Evolutionary conservation across 2,113 vertebrate species (phyloP).

Genomic region (Excalfactoria chinensis): DNA sequence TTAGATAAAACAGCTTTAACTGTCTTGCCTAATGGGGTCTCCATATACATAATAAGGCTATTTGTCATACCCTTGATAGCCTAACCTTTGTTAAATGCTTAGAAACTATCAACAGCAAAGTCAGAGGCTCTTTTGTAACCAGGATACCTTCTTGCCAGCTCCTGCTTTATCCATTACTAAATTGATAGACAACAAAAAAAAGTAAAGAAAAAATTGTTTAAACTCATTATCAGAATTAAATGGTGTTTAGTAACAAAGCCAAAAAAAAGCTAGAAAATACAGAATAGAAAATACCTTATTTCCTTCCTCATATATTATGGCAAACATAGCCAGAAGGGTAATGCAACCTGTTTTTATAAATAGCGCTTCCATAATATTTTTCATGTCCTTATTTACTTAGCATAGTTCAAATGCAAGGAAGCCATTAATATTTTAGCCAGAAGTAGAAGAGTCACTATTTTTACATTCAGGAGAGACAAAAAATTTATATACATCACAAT

Average conservation of each 20-base stretch:
- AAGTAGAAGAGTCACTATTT: neutral
- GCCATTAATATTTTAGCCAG: neutral
- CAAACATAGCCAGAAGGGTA: conserved; percentile 39
- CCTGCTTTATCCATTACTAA: conserved; percentile 70
- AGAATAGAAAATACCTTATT: conserved; percentile 8
- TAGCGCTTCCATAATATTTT: neutral
- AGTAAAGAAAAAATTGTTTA: conserved; percentile 63
- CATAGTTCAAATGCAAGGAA: neutral
- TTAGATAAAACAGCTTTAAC: conserved; percentile 52
- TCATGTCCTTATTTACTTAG: neutral
- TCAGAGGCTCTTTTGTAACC: conserved; percentile 60
- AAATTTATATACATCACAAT: neutral
- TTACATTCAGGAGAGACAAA: neutral
- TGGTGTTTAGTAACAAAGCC: conserved; percentile 35
- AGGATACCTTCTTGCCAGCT: conserved; percentile 69
- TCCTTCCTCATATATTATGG: conserved; percentile 27
- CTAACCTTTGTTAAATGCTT: conserved; percentile 75
- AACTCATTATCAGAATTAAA: conserved; percentile 69
- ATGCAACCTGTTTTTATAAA: neutral
- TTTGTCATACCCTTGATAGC: conserved; percentile 76
- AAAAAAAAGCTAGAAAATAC: neutral
- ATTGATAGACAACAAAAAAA: conserved; percentile 45
- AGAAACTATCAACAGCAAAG: conserved; percentile 72
- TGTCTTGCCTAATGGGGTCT: conserved; percentile 74
- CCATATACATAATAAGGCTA: conserved; percentile 74